Conservation (phyloP, 2,113 vertebrate species). For the Sinosuthora webbiana region DNA sequence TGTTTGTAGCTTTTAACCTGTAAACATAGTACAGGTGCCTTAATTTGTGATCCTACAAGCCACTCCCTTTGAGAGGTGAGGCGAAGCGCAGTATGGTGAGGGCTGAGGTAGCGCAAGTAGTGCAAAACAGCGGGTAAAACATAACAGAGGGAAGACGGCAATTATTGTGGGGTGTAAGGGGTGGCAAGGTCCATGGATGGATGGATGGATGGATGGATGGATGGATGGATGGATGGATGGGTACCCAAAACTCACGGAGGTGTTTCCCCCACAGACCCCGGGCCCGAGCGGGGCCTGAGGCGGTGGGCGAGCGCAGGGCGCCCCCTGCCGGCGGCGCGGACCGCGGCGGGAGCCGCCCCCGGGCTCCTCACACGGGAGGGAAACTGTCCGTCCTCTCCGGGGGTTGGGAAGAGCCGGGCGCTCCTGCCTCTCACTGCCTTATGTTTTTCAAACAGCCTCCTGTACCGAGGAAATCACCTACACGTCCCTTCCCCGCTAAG, state of each 20-base stretch:
- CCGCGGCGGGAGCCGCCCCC: not conserved
- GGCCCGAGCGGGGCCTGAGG: not conserved
- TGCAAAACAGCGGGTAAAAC: not conserved
- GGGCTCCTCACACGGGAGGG: not conserved
- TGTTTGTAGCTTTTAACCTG: not conserved
- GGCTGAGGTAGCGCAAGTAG: accelerated
- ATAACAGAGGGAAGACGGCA: accelerated
- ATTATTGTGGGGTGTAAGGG: not conserved
- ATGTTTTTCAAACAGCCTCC: not conserved
- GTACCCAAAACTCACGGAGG: not conserved
- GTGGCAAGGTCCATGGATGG: not conserved
- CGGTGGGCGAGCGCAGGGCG: not conserved
- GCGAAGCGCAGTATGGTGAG: accelerated
- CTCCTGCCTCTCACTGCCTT: not conserved
- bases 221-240: not conserved
- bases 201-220: too few species aligned
- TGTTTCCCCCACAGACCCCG: not conserved
- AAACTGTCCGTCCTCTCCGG: accelerated
- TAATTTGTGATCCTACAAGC: not conserved
- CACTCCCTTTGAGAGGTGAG: not conserved
- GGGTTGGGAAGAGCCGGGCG: accelerated
- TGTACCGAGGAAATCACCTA: not conserved
- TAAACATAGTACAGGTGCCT: not conserved
- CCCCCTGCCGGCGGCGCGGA: not conserved
- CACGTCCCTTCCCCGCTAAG: not conserved